These are phyloP conservation scores for Cygnus atratus DNA, from an alignment of 2,113 vertebrate species.

Conservation along the genomic window DNA sequence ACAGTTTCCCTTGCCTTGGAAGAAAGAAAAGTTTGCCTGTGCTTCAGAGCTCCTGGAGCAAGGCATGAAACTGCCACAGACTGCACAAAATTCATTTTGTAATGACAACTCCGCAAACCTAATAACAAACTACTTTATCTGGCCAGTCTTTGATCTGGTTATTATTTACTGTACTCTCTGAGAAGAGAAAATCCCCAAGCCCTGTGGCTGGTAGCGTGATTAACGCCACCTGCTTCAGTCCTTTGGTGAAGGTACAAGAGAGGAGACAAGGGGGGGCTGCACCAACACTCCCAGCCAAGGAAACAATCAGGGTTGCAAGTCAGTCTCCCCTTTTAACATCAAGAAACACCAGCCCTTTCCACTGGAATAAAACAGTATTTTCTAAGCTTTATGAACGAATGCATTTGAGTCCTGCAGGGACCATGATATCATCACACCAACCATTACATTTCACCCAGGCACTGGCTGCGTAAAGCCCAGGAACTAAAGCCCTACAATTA, in stretches of 20 bases:
- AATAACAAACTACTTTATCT: neutral
- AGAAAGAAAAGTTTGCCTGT: neutral
- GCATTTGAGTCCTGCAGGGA: neutral
- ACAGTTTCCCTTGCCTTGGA: neutral
- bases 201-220: rapidly evolving
- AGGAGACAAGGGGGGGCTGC: neutral
- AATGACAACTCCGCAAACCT: neutral
- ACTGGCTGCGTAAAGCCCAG: neutral
- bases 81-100: neutral
- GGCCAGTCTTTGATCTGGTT: neutral
- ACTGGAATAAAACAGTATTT: neutral
- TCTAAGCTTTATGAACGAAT: neutral
- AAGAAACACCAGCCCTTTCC: neutral
- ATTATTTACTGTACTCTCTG: neutral
- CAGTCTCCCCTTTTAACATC: neutral
- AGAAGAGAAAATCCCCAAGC: neutral
- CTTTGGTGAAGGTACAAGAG: rapidly evolving
- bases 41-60: neutral
- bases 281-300: neutral
- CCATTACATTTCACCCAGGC: neutral
- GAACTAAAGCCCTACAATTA: neutral
- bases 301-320: rapidly evolving
- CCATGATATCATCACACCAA: neutral
- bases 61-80: neutral
- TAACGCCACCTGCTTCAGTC: neutral